A percentile compares a stretch with the other conserved stretches of the same genome.
Evolutionary conservation across 2,797 vertebrate genomes (phyloP).

Genomic region (Squalus acanthias): DNA sequence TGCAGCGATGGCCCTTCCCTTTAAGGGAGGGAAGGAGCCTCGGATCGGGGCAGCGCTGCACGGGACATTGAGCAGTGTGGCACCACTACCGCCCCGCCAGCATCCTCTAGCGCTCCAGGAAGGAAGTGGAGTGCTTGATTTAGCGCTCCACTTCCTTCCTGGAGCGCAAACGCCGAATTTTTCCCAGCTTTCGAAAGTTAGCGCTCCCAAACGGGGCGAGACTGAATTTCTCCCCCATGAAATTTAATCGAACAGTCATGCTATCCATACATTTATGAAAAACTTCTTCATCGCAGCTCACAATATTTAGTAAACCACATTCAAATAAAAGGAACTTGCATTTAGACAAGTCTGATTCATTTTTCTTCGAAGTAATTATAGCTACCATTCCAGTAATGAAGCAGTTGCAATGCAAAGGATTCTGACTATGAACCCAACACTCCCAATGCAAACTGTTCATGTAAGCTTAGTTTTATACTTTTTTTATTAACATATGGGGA

Average conservation of each 20-base stretch:
- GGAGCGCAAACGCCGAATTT: too few species aligned
- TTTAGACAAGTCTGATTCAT: neutral
- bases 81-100: too few species aligned
- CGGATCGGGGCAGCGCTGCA: too few species aligned
- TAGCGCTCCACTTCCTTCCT: too few species aligned
- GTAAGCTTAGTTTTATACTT: neutral
- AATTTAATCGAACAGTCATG: neutral
- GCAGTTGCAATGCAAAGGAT: neutral
- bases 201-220: too few species aligned
- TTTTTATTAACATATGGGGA: neutral
- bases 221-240: neutral
- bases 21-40: too few species aligned
- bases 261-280: neutral
- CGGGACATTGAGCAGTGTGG: too few species aligned
- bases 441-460: neutral
- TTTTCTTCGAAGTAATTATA: neutral
- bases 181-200: too few species aligned
- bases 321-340: neutral
- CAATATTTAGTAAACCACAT: neutral
- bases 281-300: neutral
- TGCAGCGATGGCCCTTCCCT: too few species aligned
- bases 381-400: neutral
- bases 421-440: neutral
- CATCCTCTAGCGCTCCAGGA: too few species aligned
- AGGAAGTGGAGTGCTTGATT: too few species aligned